Evolutionary conservation across 2,113 vertebrate genomes (phyloP), one percentile per base, ranked within the genome.

Genomic region (Pangasianodon gigas): DNA sequence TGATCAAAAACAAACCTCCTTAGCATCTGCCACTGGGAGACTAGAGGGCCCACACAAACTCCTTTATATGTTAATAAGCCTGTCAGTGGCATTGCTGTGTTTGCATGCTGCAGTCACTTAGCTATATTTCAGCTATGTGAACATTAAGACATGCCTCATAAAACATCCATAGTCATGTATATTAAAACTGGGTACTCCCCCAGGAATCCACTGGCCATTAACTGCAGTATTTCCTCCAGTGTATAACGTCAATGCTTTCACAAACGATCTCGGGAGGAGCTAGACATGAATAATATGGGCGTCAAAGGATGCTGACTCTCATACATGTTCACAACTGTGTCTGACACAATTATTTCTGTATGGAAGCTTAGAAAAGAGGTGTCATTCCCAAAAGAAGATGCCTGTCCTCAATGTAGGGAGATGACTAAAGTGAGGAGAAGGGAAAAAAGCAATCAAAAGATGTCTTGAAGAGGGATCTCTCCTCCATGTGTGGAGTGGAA

Each of bases 31-130:
- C 81, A 74, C 56, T 87, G 60, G 77, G 69, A 90, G 65, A 75
- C 65, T 67, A 58, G 19, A 41, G 16, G 75, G 60, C 84, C 62
- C 74, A 65, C 60, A 82, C 89, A 19, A 89, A 52, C 67, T 80
- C 84, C 85, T 89, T 89, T 92, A 87, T 88, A 91, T 91, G 89
- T 74, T 89, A 90, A 91, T 84, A 81, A 82, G 62, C 65, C 75
- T 86, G 83, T 88, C 75, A 19, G 74, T 82, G 56, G 69, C 46
- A 14, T 52, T 79, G 62, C 58, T 54, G 67, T 65, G 82, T 85
- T 84, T 90, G 88, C 62, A 84, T 71, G 19, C 65, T 69, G 58
- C 41, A 60, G 54, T 88, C 58, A 85, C 44, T 46, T 51, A 46
- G 37, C 32, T 52, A 52, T 84, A 85, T 60, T 82, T 85, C 54